phyloP scores from a whole-genome alignment of 2,113 vertebrate genomes.

The Micromys minutus region DNA sequence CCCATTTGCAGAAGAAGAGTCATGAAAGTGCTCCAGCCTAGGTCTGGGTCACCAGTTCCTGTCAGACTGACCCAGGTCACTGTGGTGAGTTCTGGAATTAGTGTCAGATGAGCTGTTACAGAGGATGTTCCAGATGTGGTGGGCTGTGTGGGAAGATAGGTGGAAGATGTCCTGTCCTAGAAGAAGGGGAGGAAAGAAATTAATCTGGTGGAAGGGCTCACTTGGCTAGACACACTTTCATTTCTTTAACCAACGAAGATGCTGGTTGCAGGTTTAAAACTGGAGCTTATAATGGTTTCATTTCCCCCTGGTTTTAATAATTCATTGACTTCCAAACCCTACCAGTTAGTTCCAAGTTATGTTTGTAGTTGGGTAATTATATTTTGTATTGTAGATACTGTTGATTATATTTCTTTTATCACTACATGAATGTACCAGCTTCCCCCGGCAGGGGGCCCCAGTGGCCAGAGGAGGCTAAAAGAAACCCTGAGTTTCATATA shows the following conservation, averaged over 20 bases:
- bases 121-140: conserved; percentile 11
- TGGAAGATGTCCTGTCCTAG: not conserved
- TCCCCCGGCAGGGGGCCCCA: not conserved
- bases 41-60: conserved; percentile 48
- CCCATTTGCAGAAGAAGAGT: not conserved
- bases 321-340: not conserved
- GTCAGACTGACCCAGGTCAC: conserved; percentile 64
- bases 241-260: conserved; percentile 24
- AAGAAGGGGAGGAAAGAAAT: not conserved
- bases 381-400: not conserved
- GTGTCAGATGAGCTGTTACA: not conserved
- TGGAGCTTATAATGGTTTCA: not conserved
- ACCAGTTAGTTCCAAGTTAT: not conserved
- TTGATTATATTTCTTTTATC: not conserved
- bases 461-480: not conserved
- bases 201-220: not conserved
- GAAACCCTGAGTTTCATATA: not conserved
- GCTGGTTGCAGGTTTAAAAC: conserved; percentile 34
- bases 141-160: not conserved
- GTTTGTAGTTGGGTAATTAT: not conserved
- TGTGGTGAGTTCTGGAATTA: conserved; percentile 17
- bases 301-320: conserved; percentile 18
- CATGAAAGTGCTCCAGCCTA: not conserved
- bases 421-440: not conserved
- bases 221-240: not conserved